A percentile compares a stretch with the other conserved stretches of the same genome.
phyloP scores from a whole-genome alignment of 1,140 invertebrate genomes.

The Archegozetes longisetosus region DNA sequence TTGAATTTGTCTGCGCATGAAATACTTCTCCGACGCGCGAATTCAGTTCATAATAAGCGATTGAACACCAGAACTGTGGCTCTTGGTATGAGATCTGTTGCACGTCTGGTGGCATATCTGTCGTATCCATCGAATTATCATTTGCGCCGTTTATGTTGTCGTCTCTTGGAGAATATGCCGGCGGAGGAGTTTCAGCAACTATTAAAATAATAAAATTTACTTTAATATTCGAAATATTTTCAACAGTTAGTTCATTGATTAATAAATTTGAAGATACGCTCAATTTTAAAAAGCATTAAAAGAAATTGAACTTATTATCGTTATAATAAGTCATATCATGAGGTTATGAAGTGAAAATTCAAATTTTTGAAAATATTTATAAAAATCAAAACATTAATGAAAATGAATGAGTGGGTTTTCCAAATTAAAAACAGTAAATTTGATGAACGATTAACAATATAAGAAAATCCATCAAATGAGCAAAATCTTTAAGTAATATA shows the following conservation, averaged over 20 bases:
- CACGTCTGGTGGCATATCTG: slow-evolving; percentile 21
- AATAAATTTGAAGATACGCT: no score
- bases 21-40: slow-evolving; percentile 41
- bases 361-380: not conserved
- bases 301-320: no score
- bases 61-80: slow-evolving; percentile 39
- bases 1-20: slow-evolving; percentile 30
- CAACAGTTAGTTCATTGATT: no score
- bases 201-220: slow-evolving; percentile 19
- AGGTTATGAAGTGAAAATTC: no score
- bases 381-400: not conserved
- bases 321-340: no score
- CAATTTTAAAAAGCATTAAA: no score
- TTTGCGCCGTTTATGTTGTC: slow-evolving; percentile 14
- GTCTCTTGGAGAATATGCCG: slow-evolving; percentile 69
- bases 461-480: no score
- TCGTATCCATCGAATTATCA: slow-evolving; percentile 17
- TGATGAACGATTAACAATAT: no score
- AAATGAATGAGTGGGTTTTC: no score
- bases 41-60: slow-evolving; percentile 43
- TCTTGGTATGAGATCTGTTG: slow-evolving; percentile 35
- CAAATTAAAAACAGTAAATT: no score
- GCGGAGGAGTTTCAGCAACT: slow-evolving; percentile 69
- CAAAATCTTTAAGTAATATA: no score
- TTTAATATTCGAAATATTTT: no score